These are phyloP conservation scores for Pedicia rivosa DNA, from an alignment of 2,888 invertebrate species.

Conservation along the genomic window DNA sequence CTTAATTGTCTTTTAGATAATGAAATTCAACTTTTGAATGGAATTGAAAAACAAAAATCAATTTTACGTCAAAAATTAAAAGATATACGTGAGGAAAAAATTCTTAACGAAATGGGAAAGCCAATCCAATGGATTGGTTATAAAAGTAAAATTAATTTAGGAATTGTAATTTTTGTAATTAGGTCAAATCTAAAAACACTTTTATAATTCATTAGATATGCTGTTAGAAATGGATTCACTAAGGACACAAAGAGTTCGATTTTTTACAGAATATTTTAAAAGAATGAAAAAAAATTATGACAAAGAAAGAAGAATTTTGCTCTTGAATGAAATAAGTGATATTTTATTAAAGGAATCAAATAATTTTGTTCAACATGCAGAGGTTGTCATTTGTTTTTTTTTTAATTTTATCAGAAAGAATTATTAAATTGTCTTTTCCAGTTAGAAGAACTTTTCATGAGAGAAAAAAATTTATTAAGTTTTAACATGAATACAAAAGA, in stretches of 20 bases:
- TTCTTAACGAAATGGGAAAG: constrained; percentile 49
- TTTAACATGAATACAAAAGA: constrained; percentile 20
- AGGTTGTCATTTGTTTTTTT: background rate
- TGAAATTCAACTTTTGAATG: constrained; percentile 50
- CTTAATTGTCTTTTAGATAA: constrained; percentile 53
- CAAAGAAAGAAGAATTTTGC: constrained; percentile 47
- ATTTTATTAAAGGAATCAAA: background rate
- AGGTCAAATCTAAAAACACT: no score
- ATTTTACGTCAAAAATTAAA: constrained; percentile 41
- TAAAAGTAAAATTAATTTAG: no score
- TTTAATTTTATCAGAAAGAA: background rate
- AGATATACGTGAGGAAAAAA: constrained; percentile 40
- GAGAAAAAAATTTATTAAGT: constrained; percentile 24
- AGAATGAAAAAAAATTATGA: constrained; percentile 41
- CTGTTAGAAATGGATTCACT: constrained; percentile 73
- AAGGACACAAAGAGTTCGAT: constrained; percentile 61
- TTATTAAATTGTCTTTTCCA: constrained; percentile 9
- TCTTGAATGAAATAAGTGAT: constrained; percentile 11
- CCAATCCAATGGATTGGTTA: constrained; percentile 63
- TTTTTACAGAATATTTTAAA: constrained; percentile 55
- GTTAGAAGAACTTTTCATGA: constrained; percentile 25
- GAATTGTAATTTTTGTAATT: no score
- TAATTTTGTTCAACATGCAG: background rate
- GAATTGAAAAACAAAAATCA: constrained; percentile 50
- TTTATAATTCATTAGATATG: no score